A percentile compares a stretch with the other conserved stretches of the same genome.
Conservation (phyloP, 2,113 vertebrate genomes). For the Spea multiplicata region DNA sequence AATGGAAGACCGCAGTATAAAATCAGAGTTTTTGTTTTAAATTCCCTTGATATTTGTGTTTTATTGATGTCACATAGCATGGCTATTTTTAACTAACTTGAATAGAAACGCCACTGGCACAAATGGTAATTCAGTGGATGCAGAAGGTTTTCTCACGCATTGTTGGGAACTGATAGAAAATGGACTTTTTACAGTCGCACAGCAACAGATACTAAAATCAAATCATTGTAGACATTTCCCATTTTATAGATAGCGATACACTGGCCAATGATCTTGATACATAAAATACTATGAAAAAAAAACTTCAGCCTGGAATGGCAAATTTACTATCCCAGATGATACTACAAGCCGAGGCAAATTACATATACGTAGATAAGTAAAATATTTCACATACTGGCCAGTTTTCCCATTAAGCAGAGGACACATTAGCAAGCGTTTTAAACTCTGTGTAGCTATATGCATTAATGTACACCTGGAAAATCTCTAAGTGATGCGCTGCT, state of each 20-base stretch:
- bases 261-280: no score
- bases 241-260: background rate
- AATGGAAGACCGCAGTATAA: background rate
- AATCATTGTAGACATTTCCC: background rate
- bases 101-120: constrained; percentile 35
- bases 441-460: no score
- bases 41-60: constrained; percentile 21
- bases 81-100: constrained; percentile 39
- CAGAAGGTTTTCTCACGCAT: constrained; percentile 44
- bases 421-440: no score
- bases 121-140: constrained; percentile 39
- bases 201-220: constrained; percentile 1
- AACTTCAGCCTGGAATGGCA: no score
- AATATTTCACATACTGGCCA: no score
- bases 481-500: no score
- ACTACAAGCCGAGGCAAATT: no score
- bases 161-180: constrained; percentile 26
- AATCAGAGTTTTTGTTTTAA: constrained; percentile 3
- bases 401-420: no score
- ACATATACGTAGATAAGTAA: no score
- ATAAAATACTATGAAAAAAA: no score
- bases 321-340: no score
- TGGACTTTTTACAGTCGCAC: constrained; percentile 29
- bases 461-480: no score
- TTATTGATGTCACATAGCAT: constrained; percentile 34